Evolutionary conservation across 2,888 invertebrate genomes (phyloP), one percentile per base, ranked within the genome.

Genomic region (Caradrina clavipalpis): DNA sequence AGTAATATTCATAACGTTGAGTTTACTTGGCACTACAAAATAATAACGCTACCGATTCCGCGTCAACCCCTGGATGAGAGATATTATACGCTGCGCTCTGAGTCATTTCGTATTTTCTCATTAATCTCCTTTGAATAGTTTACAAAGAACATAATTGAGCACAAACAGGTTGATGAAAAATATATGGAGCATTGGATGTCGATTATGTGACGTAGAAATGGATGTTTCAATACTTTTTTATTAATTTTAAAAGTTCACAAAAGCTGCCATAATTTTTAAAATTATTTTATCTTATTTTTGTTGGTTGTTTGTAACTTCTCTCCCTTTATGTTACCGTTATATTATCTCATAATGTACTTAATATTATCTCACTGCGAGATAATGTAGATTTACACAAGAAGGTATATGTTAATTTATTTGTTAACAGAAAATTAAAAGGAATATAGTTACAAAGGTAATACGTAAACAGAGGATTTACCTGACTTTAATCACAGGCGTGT

Each of bases 1-100:
- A 84, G 78, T 60, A 75, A 80, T 81, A 86, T 84, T 83, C 80
- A 85, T 82, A 82, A 73, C 57, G 59, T 76, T 74, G 57, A 67
- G 71, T 69, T 56, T 81, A 61, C 67, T 72, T 69, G 67, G 71
- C 68, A 76, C 72, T 82, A 78, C 70, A 73, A 73, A 78, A 80
- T 78, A 81, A 77, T 76, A 72, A 73, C 53, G 50, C 39, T 19
- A 67, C 51, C 62, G 26, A 75, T 77, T 71, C 49, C 42, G 45
- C 68, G 54, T 65, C 56, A 69, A 64, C 42, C 64, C 49, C 57
- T 62, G 57, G 62, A 69, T 72, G 67, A 58, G 50, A 50, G 53
- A 69, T 78, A 76, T 69, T 74, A 42, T 69, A 73, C 26, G 54
- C 35, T 55, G 59, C 59, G 42, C 57, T 68, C 54, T 53, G 49